Evolutionary conservation across 2,888 invertebrate species (phyloP), one percentile per base, ranked within the genome.

Genomic region (Dryococelus australis): DNA sequence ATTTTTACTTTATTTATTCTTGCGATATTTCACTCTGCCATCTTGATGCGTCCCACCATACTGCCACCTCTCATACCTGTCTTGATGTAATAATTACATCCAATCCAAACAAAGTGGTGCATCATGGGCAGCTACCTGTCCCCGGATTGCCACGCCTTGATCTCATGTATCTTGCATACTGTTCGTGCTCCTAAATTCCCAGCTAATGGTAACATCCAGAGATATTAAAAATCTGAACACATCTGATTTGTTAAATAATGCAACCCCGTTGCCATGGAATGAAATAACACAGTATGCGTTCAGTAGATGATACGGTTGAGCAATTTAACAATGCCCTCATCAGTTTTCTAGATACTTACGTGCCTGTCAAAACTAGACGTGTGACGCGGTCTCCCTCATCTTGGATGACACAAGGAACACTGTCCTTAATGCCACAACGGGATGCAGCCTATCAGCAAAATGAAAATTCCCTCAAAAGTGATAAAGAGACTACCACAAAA

Each of bases 81-180:
- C n/a, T 87, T 8, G 87, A 87, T n/a, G 10, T 83, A 28, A 83
- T 87, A 8, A 51, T 87, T 35, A 87, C 53, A 10, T 51, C 53
- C 13, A n/a, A 47, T n/a, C 26, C 47, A 16, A 51, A 84, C 13
- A 12, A 26, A 28, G 51, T 84, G 13, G 10, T 84, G 28, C 20
- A 13, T 26, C 84, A 84, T 47, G 84, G 87, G 6, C 87, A 87
- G 27, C 47, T 83, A 26, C 35, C 28, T 27, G 43, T n/a, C 24
- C 35, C 83, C 3, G 83, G 83, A 13, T 27, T 83, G 8, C 35
- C 83, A 26, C 28, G 24, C 24, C 13, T 35, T 10, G 83, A 83
- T n/a, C 4, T 83, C 16, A n/a, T 86, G 78, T 53, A 53, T 26
- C 28, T 86, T 2, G 24, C 28, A 12, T 86, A 26, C 24, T 26